Base-by-base conservation (phyloP, 2,797 vertebrate genomes). In the Premnoplex brunnescens region DNA sequence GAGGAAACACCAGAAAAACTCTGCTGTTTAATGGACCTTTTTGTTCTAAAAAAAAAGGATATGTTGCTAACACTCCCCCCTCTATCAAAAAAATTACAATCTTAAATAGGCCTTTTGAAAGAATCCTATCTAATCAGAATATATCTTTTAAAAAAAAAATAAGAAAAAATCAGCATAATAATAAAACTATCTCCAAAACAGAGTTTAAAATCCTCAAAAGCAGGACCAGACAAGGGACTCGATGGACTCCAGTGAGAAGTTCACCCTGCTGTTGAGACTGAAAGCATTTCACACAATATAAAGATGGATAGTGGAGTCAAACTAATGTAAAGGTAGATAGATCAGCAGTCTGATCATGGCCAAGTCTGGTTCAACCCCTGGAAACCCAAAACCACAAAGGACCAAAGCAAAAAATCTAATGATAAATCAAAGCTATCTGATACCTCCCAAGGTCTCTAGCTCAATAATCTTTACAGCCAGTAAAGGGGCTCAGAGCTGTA, bases 381-480 rank as follows among this genome's bases (percentile, higher is more conserved):
- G 59, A 95, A 96, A 91, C 10, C 12, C 55, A 87, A 82, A 95
- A 8, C 44, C 19, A 4, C 83, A 93, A 88, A 80, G 34, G 80
- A 85, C 51, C 82, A 36, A 64, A 83, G 52, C 49, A 66, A 93
- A 92, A 73, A 81, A 46, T 28, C 9, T 39, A 81, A 78, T 28
- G 83, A 86, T 63, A 59, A 64, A 74, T 79, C 86, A 93, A 74
- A 85, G 74, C 68, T 87, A 89, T 78, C 30, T 36, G 64, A 87
- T 91, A 95, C 56, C 36, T 94, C 68, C 74, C 64, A 79, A 63
- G 39, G 77, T 91, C 67, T 90, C 52, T 27, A 52, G 32, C 24
- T 55, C 3, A 12, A 59, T 6, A 21, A 37, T 46, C 44, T 94
- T 84, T 85, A 84, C 20, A 81, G 54, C 9, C 83, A 73, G 54